Evolutionary conservation across 2,888 invertebrate species (phyloP), one percentile per base, ranked within the genome.

Genomic region (Steromphala cineraria): DNA sequence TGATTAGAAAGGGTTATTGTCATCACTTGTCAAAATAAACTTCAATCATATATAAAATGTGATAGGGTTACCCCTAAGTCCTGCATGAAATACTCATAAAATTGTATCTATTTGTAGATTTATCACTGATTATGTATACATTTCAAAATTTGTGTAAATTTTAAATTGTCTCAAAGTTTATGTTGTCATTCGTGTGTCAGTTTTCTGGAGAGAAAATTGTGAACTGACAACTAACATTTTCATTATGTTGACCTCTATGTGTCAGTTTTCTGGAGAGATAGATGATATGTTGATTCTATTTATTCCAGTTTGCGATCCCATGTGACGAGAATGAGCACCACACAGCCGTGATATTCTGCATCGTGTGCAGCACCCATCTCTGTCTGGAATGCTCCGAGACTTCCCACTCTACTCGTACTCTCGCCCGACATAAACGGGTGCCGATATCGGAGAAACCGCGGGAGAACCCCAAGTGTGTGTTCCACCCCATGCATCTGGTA

Each of bases 311-410:
- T 81, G 92, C 93, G 53, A 89, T 94, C 24, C 89, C 91, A 10
- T 95, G 95, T 90, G 95, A 95, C 89, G 95, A 95, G 89, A 94
- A 95, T 83, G 94, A 95, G 80, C 88, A 92, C 1, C 95, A 95
- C 85, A 90, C 92, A 5, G 95, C 95, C 15, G 94, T 95, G 8
- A 87, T 95, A 4, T 95, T 94, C 90, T 95, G 95, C 86, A 95
- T 94, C 0, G 94, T 94, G 10, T 95, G 95, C 84, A 93, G 94
- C 40, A 94, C 94, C 28, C 94, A 95, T 86, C 91, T 95, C 21
- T 95, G 95, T 89, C 92, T 94, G 55, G 94, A 94, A 67, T 95
- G 95, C 83, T 94, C 95, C 40, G 94, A 94, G 52, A 89, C 90
- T 4, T 95, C 95, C 0, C 95, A 95, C 84, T 94, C 94, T 1